A percentile compares a stretch with the other conserved stretches of the same genome.
Evolutionary conservation across 2,113 vertebrate genomes (phyloP).

Genomic region (Pteronura brasiliensis): DNA sequence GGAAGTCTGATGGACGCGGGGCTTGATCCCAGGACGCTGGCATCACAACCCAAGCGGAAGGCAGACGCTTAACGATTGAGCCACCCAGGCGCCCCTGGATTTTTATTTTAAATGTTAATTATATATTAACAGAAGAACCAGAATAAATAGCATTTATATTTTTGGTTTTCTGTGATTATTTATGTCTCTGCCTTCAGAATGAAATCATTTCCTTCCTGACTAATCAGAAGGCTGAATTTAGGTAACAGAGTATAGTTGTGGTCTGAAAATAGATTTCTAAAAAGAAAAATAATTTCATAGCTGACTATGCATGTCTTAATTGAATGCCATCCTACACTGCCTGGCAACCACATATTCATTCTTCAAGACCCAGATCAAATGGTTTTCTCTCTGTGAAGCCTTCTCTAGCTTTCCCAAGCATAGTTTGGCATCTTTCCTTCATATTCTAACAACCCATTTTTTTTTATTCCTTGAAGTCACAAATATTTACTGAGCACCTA

Average conservation of each 20-base stretch:
- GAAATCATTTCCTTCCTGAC: conserved; percentile 74
- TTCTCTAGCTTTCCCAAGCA: background rate
- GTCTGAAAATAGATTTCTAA: conserved; percentile 42
- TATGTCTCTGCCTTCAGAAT: conserved; percentile 63
- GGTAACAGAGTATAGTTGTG: conserved; percentile 51
- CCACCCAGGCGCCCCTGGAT: background rate
- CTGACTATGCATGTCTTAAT: conserved; percentile 34
- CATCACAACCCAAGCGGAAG: too few relatives aligned
- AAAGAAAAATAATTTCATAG: conserved; percentile 53
- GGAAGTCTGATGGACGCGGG: too few relatives aligned
- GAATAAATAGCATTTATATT: conserved; percentile 70
- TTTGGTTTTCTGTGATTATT: conserved; percentile 72
- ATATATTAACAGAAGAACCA: conserved; percentile 69
- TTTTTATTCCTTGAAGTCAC: background rate
- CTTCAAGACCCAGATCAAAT: background rate
- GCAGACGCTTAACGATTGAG: too few relatives aligned
- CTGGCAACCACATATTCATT: background rate
- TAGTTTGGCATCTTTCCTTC: background rate
- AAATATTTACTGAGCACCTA: background rate
- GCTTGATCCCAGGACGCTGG: too few relatives aligned
- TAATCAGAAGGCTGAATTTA: conserved; percentile 67
- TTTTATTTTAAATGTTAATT: conserved; percentile 65
- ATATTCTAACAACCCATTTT: background rate
- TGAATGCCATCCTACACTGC: background rate
- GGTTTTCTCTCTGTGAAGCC: background rate